A percentile compares a stretch with the other conserved stretches of the same genome.
Evolutionary conservation across 2,888 invertebrate species (phyloP).

Genomic region (Lomographa bimaculata): DNA sequence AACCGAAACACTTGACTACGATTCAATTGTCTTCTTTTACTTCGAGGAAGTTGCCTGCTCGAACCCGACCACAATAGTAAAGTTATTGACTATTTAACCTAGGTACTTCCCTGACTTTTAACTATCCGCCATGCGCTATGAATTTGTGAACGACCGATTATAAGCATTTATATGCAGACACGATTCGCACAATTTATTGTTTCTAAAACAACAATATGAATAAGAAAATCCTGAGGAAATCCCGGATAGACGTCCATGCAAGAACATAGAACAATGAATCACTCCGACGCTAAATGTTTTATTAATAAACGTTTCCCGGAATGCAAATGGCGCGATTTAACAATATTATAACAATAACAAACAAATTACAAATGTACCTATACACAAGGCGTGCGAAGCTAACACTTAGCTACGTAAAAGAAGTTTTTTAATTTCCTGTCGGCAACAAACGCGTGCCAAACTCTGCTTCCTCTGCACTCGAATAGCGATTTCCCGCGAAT

Average conservation of each 20-base stretch:
- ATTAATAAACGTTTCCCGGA: slow-evolving; percentile 20
- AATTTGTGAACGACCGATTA: slow-evolving; percentile 4
- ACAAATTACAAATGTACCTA: slow-evolving; percentile 7
- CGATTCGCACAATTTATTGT: slow-evolving; percentile 11
- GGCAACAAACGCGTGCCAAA: not conserved
- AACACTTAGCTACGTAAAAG: no score
- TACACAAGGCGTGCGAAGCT: no score
- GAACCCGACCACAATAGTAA: not conserved
- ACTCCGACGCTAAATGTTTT: slow-evolving; percentile 11
- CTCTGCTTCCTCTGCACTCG: slow-evolving; percentile 17
- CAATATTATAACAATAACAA: slow-evolving; percentile 11
- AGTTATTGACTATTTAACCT: slow-evolving; percentile 3
- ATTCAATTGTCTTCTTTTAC: no score
- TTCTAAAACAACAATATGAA: slow-evolving; percentile 13
- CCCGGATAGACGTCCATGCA: slow-evolving; percentile 21
- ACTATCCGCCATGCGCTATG: slow-evolving; percentile 7
- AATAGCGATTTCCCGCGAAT: slow-evolving; percentile 18
- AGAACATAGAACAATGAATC: slow-evolving; percentile 20
- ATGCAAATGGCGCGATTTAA: slow-evolving; percentile 13
- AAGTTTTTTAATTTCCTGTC: not conserved
- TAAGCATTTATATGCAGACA: slow-evolving; percentile 18
- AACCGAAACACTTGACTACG: no score
- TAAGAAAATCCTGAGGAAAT: slow-evolving; percentile 22
- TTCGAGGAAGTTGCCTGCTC: not conserved
- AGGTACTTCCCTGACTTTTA: slow-evolving; percentile 10